phyloP scores from a whole-genome alignment of 1,140 invertebrate species.

The Bathynomus jamesi region DNA sequence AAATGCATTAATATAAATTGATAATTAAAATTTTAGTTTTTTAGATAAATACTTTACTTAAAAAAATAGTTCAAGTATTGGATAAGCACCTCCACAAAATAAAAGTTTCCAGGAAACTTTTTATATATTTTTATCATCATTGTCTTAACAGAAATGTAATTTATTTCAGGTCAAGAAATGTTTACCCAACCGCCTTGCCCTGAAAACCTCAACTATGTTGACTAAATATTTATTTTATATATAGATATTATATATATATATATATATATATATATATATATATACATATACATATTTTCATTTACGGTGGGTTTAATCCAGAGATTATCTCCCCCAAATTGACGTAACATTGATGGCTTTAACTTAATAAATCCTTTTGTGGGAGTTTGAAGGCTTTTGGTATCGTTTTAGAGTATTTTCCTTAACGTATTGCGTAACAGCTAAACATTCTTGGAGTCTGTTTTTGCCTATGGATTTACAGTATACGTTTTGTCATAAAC shows the following conservation, averaged over 20 bases:
- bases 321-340: neutral
- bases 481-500: no score
- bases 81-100: neutral
- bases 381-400: no score
- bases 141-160: neutral
- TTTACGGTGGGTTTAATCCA: slow-evolving; percentile 5
- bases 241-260: neutral
- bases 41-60: no score
- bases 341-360: neutral
- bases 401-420: no score
- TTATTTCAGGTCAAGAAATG: no score
- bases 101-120: neutral
- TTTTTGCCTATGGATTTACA: neutral
- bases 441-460: neutral
- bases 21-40: neutral
- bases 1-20: neutral
- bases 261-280: neutral
- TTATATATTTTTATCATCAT: neutral
- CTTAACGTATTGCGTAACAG: neutral
- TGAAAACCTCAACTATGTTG: neutral
- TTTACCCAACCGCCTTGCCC: no score
- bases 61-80: neutral
- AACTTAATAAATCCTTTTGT: no score
- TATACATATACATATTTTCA: neutral
- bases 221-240: neutral